Base-by-base conservation (phyloP, 2,113 vertebrate species). In the Sebastes schlegelii region DNA sequence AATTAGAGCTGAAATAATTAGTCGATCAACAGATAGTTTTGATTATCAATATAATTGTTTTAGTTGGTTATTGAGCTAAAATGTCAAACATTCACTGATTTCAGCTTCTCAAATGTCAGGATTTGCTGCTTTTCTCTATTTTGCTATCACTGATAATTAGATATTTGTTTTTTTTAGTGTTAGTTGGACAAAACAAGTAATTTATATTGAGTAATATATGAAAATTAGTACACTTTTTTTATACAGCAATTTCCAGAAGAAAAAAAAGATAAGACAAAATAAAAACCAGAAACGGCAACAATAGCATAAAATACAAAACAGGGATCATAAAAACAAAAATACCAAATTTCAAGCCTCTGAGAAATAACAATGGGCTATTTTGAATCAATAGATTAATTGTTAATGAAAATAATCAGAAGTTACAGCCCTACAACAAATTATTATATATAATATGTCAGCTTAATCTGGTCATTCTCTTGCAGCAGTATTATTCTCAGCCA, bases 401-500 rank as follows among this genome's bases (percentile, higher is more conserved):
- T 23, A 4, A 69, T 42, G 11, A 21, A 42, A 8, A 8, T 42
- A 55, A 40, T n/a, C 11, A 9, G 1, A 1, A 4, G 5, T 70
- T 43, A 34, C 51, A 42, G 11, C 8, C 5, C 42, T 21, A 21
- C 19, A 21, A 34, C 1, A 19, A n/a, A 51, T 16, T 10, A 6
- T 26, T 10, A 1, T 1, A 40, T 54, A 2, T 49, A 34, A 42
- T 2, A n/a, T 51, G 52, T 42, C 26, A 69, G 19, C 5, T 23
- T 2, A 0, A n/a, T n/a, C 16, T 60, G 14, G 34, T 72, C 4
- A 5, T 7, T 16, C 7, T 49, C 42, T 49, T 34, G 46, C 5
- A 7, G 57, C 23, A 68, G 17, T 26, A 5, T 8, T 8, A 8
- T 26, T 26, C 26, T 63, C 40, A 0, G 76, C 88, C 93, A 89